Evolutionary conservation across 2,113 vertebrate genomes (phyloP).

Genomic region (Clarias magur): DNA sequence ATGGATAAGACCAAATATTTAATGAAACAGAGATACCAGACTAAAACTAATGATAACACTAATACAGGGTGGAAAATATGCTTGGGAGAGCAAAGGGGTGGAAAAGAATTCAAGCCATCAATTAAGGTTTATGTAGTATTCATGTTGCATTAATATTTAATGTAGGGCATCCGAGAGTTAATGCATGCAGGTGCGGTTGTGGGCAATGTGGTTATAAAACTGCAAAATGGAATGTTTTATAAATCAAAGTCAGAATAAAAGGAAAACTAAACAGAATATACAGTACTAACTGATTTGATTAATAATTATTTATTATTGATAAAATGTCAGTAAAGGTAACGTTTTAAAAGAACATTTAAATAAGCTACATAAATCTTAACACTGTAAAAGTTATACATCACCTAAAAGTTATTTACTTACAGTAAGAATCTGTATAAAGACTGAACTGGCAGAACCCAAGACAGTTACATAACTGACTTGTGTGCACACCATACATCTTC

Average conservation of each 20-base stretch:
- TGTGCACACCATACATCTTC: no score
- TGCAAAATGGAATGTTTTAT: not conserved
- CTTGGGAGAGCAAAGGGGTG: not conserved
- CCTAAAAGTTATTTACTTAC: no score
- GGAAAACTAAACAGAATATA: not conserved
- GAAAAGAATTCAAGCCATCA: not conserved
- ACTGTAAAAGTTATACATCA: no score
- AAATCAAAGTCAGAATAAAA: not conserved
- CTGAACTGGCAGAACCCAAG: no score
- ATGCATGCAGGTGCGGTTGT: not conserved
- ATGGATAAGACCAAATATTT: not conserved
- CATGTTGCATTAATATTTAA: not conserved
- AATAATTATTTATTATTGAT: not conserved
- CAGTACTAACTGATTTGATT: no score
- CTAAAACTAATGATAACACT: not conserved
- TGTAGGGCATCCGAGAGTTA: not conserved
- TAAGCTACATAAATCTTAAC: no score
- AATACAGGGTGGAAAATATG: not conserved
- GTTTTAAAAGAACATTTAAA: no score
- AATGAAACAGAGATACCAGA: not conserved
- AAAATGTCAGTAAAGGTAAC: no score
- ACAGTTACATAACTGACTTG: no score
- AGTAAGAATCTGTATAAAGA: no score
- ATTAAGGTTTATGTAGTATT: conserved; percentile 9
- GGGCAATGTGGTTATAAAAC: conserved; percentile 1